Conservation (phyloP, 1,140 invertebrate species). For the Diabrotica virgifera region DNA sequence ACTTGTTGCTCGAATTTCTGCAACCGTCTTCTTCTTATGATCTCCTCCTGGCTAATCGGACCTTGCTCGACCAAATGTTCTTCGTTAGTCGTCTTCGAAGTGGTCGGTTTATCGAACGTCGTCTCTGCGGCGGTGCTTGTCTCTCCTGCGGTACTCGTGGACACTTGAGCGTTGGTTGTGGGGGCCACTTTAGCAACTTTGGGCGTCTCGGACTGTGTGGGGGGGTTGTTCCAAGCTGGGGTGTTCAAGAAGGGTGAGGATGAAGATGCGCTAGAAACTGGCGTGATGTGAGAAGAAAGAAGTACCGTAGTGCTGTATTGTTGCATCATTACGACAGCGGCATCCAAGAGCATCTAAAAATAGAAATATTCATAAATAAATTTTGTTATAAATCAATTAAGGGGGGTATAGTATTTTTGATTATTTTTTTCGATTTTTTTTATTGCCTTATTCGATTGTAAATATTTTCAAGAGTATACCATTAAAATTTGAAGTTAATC, state of each 20-base stretch:
- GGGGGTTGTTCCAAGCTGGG: not conserved
- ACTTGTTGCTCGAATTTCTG: slow-evolving; percentile 10
- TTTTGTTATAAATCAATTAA: no score
- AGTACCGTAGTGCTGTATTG: slow-evolving; percentile 73
- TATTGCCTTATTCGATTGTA: no score
- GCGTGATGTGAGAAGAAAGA: slow-evolving; percentile 33
- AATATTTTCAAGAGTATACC: no score
- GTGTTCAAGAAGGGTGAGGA: not conserved
- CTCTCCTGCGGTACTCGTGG: not conserved
- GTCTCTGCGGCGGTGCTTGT: not conserved
- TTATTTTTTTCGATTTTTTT: no score
- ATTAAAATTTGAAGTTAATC: no score
- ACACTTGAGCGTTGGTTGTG: not conserved
- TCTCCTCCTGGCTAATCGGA: slow-evolving; percentile 10
- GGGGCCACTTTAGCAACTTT: slow-evolving; percentile 13
- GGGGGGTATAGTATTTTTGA: no score
- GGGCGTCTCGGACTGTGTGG: not conserved
- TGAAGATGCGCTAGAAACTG: not conserved
- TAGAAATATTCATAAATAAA: not conserved
- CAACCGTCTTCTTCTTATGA: slow-evolving; percentile 12
- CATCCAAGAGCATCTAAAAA: slow-evolving; percentile 70
- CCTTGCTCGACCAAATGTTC: not conserved
- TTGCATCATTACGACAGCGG: slow-evolving; percentile 83
- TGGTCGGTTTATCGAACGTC: not conserved
- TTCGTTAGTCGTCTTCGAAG: not conserved